A percentile compares a stretch with the other conserved stretches of the same genome.
Evolutionary conservation across 2,888 invertebrate genomes (phyloP).

Genomic region (Poecilus cupreus): DNA sequence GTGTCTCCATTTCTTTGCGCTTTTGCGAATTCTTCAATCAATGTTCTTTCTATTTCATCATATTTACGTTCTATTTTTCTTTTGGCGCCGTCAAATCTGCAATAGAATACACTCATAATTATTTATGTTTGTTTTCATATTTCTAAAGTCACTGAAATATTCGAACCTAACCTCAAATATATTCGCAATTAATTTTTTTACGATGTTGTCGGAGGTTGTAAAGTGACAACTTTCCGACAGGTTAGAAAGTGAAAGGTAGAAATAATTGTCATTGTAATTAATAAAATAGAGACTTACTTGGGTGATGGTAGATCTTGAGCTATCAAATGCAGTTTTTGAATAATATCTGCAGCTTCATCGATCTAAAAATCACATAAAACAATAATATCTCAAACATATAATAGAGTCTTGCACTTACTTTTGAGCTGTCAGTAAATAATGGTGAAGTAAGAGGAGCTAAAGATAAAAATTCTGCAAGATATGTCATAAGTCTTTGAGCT

Average conservation of each 20-base stretch:
- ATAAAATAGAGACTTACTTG: conserved; percentile 74
- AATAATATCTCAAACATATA: not conserved
- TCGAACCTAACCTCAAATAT: no score
- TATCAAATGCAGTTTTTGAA: conserved; percentile 96
- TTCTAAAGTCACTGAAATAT: no score
- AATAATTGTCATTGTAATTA: no score
- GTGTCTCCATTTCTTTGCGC: conserved; percentile 91
- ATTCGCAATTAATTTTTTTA: no score
- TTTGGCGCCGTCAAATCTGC: conserved; percentile 85
- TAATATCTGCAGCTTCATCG: conserved; percentile 96
- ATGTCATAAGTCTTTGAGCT: conserved; percentile 92
- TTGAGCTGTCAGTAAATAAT: conserved; percentile 89
- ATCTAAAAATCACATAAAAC: conserved; percentile 43
- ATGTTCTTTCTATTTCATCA: conserved; percentile 89
- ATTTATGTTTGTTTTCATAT: not conserved
- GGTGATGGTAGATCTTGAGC: conserved; percentile 94
- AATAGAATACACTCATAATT: conserved; percentile 54
- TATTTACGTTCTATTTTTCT: conserved; percentile 92
- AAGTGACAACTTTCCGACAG: no score
- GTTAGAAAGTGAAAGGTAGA: no score
- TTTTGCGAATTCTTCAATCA: conserved; percentile 95
- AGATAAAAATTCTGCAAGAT: conserved; percentile 93
- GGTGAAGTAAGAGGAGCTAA: conserved; percentile 89
- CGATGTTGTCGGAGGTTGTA: no score
- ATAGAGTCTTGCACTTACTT: conserved; percentile 72